phyloP scores from a whole-genome alignment of 1,140 invertebrate species.

The Globodera rostochiensis region DNA sequence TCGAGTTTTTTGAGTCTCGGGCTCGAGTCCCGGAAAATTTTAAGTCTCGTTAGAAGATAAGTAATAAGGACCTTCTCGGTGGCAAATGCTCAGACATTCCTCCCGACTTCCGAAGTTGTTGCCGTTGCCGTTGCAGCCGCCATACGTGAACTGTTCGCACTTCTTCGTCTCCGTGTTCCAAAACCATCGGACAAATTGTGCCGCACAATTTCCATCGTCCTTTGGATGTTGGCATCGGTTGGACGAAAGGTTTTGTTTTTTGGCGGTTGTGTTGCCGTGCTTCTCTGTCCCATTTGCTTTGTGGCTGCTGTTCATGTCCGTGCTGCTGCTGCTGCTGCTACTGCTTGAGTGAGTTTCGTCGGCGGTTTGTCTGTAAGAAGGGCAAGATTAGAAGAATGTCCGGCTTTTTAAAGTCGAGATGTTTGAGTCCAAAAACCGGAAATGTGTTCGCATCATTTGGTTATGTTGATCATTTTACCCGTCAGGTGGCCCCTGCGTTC shows the following conservation, averaged over 20 bases:
- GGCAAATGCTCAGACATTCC: conserved; percentile 60
- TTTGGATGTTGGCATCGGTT: conserved; percentile 60
- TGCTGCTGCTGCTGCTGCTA: too few species aligned
- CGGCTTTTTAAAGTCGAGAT: too few species aligned
- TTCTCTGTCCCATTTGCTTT: not conserved
- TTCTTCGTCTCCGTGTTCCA: conserved; percentile 70
- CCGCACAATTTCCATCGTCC: conserved; percentile 55
- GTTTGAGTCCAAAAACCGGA: too few species aligned
- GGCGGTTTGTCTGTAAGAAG: too few species aligned
- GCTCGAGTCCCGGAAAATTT: too few species aligned
- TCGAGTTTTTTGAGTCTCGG: too few species aligned
- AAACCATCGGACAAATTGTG: conserved; percentile 64
- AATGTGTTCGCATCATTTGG: too few species aligned
- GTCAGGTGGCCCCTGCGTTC: too few species aligned
- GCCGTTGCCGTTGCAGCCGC: conserved; percentile 82
- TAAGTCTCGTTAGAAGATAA: not conserved
- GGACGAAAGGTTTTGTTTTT: not conserved
- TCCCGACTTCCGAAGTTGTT: conserved; percentile 71
- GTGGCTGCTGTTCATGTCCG: not conserved
- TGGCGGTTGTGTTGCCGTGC: not conserved
- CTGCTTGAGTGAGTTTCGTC: too few species aligned
- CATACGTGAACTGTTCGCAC: conserved; percentile 77
- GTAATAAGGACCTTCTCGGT: conserved; percentile 41
- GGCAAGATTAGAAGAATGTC: too few species aligned
- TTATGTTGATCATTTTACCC: too few species aligned